Evolutionary conservation across 2,113 vertebrate genomes (phyloP), one percentile per base, ranked within the genome.

Genomic region (Amphiprion ocellaris): DNA sequence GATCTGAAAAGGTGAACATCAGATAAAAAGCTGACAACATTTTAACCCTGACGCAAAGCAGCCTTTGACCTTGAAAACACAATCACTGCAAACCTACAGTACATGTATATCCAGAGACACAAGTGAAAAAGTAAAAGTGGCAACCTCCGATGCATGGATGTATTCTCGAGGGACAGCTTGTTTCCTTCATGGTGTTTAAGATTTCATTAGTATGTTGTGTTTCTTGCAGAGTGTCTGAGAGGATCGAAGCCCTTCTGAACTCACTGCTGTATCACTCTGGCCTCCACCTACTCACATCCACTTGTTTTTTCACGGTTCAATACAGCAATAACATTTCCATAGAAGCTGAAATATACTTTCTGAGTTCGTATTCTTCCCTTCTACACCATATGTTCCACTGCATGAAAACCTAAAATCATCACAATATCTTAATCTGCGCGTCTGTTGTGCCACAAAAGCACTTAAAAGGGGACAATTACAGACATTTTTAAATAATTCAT

Each of bases 201-300:
- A 81, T 80, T 87, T 79, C 63, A 86, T 87, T 81, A 67, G 54
- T 41, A 61, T 67, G 66, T 49, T 39, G 62, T 79, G 47, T 86
- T n/a, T 83, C 75, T 84, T 88, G 68, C 74, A 75, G 58, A 66
- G 59, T 53, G 61, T 74, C 79, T 83, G 69, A 59, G 68, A 81
- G 67, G 67, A 85, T 47, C 17, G 33, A 80, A 65, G 75, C 77
- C 59, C 83, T 75, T 60, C 63, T 84, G 78, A 87, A 73, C 66
- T 77, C 39, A 23, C 62, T 56, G 59, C 65, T 72, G 58, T 17
- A 73, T 53, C 23, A n/a, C 64, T 82, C 41, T 80, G 76, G 28
- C 81, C 81, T 87, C 87, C 88, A 54, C 87, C 87, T 72, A 89
- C 87, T 62, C 77, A 69, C 50, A 66, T 74, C 28, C 68, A 74